Conservation (phyloP, 2,797 vertebrate genomes). For the Phylloscopus collybita region DNA sequence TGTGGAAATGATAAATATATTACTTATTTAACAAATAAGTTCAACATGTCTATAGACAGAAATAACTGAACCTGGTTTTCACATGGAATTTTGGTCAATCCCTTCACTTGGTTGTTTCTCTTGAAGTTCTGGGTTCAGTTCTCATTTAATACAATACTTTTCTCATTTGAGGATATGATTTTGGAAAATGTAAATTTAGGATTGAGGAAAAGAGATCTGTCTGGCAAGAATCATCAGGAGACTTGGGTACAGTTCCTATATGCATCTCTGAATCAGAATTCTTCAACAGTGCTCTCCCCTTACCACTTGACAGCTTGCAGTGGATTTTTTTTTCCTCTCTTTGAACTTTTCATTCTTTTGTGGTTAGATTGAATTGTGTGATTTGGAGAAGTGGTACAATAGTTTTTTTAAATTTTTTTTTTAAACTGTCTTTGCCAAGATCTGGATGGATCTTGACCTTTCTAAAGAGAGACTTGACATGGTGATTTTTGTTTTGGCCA, state of each 20-base stretch:
- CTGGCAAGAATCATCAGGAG: background rate
- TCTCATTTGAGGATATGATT: background rate
- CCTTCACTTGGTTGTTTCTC: background rate
- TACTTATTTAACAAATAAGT: background rate
- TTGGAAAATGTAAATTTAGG: background rate
- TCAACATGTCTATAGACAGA: background rate
- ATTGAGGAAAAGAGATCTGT: background rate
- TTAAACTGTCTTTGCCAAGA: background rate
- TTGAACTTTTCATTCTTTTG: background rate
- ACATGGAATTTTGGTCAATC: background rate
- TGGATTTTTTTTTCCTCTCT: background rate
- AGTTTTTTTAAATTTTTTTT: background rate
- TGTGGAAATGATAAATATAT: background rate
- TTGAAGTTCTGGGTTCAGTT: background rate
- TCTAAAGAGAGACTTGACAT: background rate
- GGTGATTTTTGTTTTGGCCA: background rate
- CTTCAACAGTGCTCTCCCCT: background rate
- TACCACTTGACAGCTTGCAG: background rate
- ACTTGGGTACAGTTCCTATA: background rate
- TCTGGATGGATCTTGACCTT: background rate
- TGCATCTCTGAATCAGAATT: background rate
- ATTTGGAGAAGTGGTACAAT: background rate
- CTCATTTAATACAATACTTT: background rate
- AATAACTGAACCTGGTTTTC: background rate
- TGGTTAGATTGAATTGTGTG: background rate